These are phyloP conservation scores for Taeniopygia guttata DNA, from an alignment of 2,797 vertebrate species.

Conservation along the genomic window DNA sequence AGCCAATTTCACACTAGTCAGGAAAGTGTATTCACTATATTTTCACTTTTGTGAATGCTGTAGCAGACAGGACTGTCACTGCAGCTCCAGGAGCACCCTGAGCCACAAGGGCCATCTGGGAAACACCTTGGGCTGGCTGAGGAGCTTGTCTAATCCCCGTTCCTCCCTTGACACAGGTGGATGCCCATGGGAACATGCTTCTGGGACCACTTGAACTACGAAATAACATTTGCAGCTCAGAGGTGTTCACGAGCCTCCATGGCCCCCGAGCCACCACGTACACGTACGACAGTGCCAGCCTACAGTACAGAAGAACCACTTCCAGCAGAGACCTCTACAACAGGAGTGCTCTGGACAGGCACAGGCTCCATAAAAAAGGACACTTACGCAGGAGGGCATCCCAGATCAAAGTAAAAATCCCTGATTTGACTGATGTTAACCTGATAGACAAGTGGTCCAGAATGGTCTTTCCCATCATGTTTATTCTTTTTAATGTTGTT, in stretches of 20 bases:
- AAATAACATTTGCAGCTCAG: slow-evolving; percentile 73
- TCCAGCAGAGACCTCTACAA: slow-evolving; percentile 84
- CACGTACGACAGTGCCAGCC: slow-evolving; percentile 85
- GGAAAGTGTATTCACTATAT: not conserved
- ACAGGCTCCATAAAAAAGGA: slow-evolving; percentile 82
- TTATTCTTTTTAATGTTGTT: slow-evolving; percentile 93
- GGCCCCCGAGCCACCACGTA: slow-evolving; percentile 83
- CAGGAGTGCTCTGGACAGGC: slow-evolving; percentile 80
- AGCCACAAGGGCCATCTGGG: not conserved
- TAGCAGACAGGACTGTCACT: not conserved
- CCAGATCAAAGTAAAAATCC: slow-evolving; percentile 95
- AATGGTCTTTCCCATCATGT: slow-evolving; percentile 90
- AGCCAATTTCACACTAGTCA: not conserved
- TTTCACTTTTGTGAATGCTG: not conserved
- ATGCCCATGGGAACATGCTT: slow-evolving; percentile 87
- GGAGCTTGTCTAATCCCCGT: slow-evolving; percentile 23
- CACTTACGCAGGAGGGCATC: slow-evolving; percentile 85
- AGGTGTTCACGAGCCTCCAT: slow-evolving; percentile 44
- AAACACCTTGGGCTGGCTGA: not conserved
- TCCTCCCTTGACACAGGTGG: slow-evolving; percentile 79
- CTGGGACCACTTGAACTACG: slow-evolving; percentile 84
- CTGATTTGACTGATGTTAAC: slow-evolving; percentile 93
- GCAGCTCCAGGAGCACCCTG: not conserved
- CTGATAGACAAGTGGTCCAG: slow-evolving; percentile 97
- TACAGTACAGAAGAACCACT: slow-evolving; percentile 88